A percentile compares a stretch with the other conserved stretches of the same genome.
Conservation (phyloP, 2,113 vertebrate genomes). For the Motacilla alba region DNA sequence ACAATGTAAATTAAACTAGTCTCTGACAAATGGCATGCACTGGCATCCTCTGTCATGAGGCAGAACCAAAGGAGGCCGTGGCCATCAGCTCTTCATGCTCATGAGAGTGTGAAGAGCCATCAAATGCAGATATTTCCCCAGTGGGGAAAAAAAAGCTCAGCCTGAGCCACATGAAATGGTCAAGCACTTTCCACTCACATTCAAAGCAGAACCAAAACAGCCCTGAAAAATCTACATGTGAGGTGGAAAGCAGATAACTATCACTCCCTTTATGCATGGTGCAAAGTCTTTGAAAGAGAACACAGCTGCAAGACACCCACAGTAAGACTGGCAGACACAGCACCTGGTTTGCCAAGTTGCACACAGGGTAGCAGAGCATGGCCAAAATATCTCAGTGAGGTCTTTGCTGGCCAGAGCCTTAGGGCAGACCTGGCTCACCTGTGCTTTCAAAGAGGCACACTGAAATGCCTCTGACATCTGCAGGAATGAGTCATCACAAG, state of each 20-base stretch:
- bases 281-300: not conserved
- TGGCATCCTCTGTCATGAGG: not conserved
- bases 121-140: not conserved
- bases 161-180: not conserved
- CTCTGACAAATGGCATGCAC: not conserved
- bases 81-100: not conserved
- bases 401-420: not conserved
- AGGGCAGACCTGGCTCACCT: not conserved
- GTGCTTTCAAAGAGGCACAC: not conserved
- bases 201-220: not conserved
- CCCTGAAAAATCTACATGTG: not conserved
- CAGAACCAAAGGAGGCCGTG: not conserved
- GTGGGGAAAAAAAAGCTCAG: not conserved
- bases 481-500: not conserved
- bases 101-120: not conserved
- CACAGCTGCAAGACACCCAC: not conserved
- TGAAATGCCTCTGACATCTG: not conserved
- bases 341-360: accelerated
- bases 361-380: not conserved
- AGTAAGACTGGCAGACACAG: accelerated
- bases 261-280: not conserved
- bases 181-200: not conserved
- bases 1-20: not conserved
- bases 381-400: not conserved
- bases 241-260: not conserved